phyloP scores from a whole-genome alignment of 2,888 invertebrate genomes.

The Spilarctia lutea region DNA sequence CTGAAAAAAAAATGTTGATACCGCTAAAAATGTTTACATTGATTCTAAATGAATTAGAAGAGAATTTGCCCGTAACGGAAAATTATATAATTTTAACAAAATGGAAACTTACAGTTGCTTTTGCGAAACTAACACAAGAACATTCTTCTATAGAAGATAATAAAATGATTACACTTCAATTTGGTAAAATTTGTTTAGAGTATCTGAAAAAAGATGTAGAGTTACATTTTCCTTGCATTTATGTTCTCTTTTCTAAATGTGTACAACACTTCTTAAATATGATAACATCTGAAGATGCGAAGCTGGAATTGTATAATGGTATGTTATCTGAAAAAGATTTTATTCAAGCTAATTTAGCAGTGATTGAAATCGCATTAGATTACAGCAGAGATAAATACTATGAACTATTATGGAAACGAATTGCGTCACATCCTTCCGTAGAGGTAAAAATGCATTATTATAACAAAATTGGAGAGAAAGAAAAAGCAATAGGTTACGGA shows the following conservation, averaged over 20 bases:
- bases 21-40: slow-evolving; percentile 57
- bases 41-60: slow-evolving; percentile 53
- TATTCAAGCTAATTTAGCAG: slow-evolving; percentile 61
- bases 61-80: slow-evolving; percentile 56
- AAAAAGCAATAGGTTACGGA: not conserved
- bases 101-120: slow-evolving; percentile 60
- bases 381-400: slow-evolving; percentile 27
- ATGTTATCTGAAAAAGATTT: slow-evolving; percentile 59
- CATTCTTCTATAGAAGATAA: slow-evolving; percentile 27
- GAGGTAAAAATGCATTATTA: slow-evolving; percentile 58
- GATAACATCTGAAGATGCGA: slow-evolving; percentile 26
- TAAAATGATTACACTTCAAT: slow-evolving; percentile 52
- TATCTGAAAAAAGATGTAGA: slow-evolving; percentile 65
- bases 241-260: slow-evolving; percentile 59
- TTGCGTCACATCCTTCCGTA: slow-evolving; percentile 55
- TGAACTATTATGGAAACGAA: slow-evolving; percentile 39
- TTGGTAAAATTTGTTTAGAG: slow-evolving; percentile 60
- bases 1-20: slow-evolving; percentile 48
- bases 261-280: slow-evolving; percentile 39
- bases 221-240: slow-evolving; percentile 64
- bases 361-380: slow-evolving; percentile 48
- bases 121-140: slow-evolving; percentile 54
- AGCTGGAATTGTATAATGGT: slow-evolving; percentile 47
- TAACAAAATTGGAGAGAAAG: slow-evolving; percentile 17
- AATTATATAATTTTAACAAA: slow-evolving; percentile 65